Base-by-base conservation (phyloP, 2,888 invertebrate species). In the Archips crataeganus region DNA sequence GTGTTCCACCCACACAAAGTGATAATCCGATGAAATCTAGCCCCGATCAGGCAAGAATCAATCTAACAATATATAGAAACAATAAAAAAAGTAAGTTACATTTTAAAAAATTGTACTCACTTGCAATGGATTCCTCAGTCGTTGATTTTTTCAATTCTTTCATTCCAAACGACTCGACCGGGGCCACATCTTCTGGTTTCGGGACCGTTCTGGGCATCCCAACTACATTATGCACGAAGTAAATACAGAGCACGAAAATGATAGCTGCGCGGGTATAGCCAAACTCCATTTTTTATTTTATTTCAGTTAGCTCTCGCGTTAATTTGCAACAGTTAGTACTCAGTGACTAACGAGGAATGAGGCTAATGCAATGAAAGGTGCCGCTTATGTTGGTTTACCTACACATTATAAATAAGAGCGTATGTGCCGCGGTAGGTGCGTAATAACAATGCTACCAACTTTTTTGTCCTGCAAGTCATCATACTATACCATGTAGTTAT, bases 181-280 rank as follows among this genome's bases (percentile, higher is more conserved):
- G 45, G 68, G 61, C 71, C 10, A 77, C 70, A 32, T 78, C 79
- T n/a, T 85, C 80, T 9, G 65, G 68, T 75, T 77, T 80, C 42
- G 75, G 67, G 3, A 79, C 79, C 39, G 78, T 80, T 76, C 83
- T 82, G 11, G 89, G 87, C 34, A 79, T 76, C 10, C 81, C 84
- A 64, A 79, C 68, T 42, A 77, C 73, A 69, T 75, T 77, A 74
- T 81, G 78, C 36, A 80, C 71, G 64, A 77, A 79, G 78, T 76
- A 82, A 63, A 75, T 61, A 42, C 76, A 70, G 32, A 85, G 57
- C 42, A 75, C 79, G 54, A 84, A 72, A 59, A 78, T 57, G 64
- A 81, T 9, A 70, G 80, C 74, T 39, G 79, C 60, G 73, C 75
- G 75, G 66, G 77, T 70, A 64, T 63, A 65, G 71, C 75, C 79